These are phyloP conservation scores for Melipona beecheii DNA, from an alignment of 2,888 invertebrate genomes.

Conservation along the genomic window DNA sequence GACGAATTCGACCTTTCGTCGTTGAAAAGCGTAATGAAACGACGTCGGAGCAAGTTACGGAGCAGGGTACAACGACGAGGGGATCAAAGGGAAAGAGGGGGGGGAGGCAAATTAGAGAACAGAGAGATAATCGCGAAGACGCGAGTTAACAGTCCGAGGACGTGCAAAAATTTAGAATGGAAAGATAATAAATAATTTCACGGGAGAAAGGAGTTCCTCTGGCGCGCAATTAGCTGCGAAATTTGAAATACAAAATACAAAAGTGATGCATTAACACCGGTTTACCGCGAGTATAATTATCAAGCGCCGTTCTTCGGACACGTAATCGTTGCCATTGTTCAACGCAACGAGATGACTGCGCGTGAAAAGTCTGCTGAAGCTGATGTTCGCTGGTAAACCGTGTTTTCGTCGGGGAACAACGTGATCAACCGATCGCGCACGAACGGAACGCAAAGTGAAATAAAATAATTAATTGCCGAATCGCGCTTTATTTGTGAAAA, in stretches of 20 bases:
- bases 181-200: neutral
- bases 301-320: neutral
- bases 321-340: constrained; percentile 20
- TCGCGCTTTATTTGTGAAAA: neutral
- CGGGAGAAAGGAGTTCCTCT: neutral
- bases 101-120: neutral
- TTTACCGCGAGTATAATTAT: constrained; percentile 24
- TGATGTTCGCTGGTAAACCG: neutral
- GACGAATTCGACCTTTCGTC: neutral
- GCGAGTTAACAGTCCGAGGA: neutral
- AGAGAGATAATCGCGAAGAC: neutral
- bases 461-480: neutral
- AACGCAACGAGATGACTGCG: constrained; percentile 3
- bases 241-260: neutral
- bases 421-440: neutral
- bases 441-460: neutral
- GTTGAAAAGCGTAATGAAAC: neutral
- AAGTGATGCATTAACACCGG: neutral
- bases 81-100: neutral
- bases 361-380: neutral
- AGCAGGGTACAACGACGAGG: neutral
- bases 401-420: neutral
- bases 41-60: neutral
- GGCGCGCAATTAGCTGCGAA: neutral
- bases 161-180: neutral